These are phyloP conservation scores for Pao palembangensis DNA, from an alignment of 2,113 vertebrate species.

Conservation along the genomic window DNA sequence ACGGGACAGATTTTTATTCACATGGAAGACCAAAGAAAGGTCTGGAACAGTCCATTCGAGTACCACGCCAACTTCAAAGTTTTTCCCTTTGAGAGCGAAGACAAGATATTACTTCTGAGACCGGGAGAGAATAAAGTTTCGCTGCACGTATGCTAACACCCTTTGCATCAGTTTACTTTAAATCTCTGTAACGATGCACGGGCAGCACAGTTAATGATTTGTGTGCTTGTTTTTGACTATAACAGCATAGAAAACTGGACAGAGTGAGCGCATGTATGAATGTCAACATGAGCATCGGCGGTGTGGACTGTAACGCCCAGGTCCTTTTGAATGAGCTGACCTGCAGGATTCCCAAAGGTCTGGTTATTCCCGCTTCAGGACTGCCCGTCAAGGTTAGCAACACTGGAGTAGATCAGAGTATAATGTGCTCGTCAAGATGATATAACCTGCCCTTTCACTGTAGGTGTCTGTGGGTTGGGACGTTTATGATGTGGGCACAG, in stretches of 20 bases:
- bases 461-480: slow-evolving; percentile 76
- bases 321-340: slow-evolving; percentile 83
- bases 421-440: not conserved
- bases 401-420: not conserved
- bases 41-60: slow-evolving; percentile 64
- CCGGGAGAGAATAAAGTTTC: slow-evolving; percentile 77
- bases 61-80: slow-evolving; percentile 73
- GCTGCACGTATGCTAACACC: slow-evolving; percentile 77
- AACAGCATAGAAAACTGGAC: slow-evolving; percentile 82
- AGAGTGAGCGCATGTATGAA: slow-evolving; percentile 78
- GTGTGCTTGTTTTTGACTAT: not conserved
- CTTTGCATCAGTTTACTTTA: not conserved
- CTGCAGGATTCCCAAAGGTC: slow-evolving; percentile 79
- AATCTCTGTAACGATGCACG: not conserved
- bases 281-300: slow-evolving; percentile 82
- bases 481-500: slow-evolving; percentile 73
- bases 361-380: slow-evolving; percentile 68
- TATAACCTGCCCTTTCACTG: not conserved
- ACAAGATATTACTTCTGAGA: slow-evolving; percentile 65
- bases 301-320: slow-evolving; percentile 73
- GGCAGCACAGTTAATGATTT: not conserved
- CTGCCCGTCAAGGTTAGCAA: slow-evolving; percentile 75
- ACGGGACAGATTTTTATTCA: slow-evolving; percentile 75
- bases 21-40: slow-evolving; percentile 71
- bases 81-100: slow-evolving; percentile 69